Percentiles rank a stretch among this genome's conserved stretches.
Conservation (phyloP, 2,797 vertebrate species). For the Lutjanus argentimaculatus region DNA sequence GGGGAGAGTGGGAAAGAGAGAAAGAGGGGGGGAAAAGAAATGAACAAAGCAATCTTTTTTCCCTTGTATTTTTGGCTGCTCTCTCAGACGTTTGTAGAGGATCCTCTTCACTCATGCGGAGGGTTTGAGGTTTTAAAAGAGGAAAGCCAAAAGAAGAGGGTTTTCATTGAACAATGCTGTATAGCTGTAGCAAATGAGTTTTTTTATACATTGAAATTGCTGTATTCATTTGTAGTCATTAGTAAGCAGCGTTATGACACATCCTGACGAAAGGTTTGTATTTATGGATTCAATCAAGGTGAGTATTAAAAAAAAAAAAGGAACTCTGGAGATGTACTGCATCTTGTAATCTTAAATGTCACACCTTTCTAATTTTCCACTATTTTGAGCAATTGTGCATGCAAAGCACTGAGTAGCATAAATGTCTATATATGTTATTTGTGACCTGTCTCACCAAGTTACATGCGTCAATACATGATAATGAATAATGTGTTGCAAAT, state of each 20-base stretch:
- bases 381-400: conserved; percentile 51
- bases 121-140: conserved; percentile 54
- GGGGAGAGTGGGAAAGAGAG: conserved; percentile 78
- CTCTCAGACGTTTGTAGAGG: conserved; percentile 70
- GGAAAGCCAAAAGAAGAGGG: conserved; percentile 44
- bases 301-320: conserved; percentile 30
- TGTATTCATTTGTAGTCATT: conserved; percentile 57
- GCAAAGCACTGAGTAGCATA: conserved; percentile 38
- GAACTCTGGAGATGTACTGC: conserved; percentile 23
- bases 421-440: conserved; percentile 65
- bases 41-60: conserved; percentile 81
- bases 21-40: conserved; percentile 54
- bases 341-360: conserved; percentile 52
- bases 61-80: conserved; percentile 66
- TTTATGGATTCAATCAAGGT: conserved; percentile 52
- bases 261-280: conserved; percentile 26
- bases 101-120: conserved; percentile 58
- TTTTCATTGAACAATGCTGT: conserved; percentile 45
- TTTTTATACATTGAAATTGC: conserved; percentile 58
- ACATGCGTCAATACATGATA: conserved; percentile 70
- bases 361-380: conserved; percentile 45
- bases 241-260: conserved; percentile 58
- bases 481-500: conserved; percentile 78
- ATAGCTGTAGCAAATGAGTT: conserved; percentile 44
- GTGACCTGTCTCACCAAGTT: conserved; percentile 57